Evolutionary conservation across 2,113 vertebrate species (phyloP), one percentile per base, ranked within the genome.

Genomic region (Diphyllodes magnificus): DNA sequence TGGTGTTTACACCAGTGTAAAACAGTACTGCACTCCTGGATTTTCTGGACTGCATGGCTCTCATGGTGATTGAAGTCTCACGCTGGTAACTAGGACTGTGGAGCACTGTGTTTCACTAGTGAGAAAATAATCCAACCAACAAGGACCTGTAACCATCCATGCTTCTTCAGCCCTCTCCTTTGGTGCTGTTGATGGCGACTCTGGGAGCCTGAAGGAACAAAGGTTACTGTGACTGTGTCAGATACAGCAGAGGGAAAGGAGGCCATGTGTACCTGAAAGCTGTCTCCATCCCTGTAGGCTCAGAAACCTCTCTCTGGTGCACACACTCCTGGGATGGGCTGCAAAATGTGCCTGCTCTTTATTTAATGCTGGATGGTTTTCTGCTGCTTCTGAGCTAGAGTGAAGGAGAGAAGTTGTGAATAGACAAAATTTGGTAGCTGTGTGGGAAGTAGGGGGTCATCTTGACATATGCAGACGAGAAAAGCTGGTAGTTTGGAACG

Each of bases 261-360:
- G 39, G 7, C 7, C 8, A 5, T 1, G 2, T 19, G 25, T 65
- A 61, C 20, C 15, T 70, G 59, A 35, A 86, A 81, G 37, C 25
- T 0, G 0, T 21, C 35, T 57, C 12, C 27, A 63, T 54, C n/a
- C 23, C 18, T 35, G 25, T 11, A 2, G 28, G 8, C 20, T 88
- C 64, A 60, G 59, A 86, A 81, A 54, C 45, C 40, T 86, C 33
- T 71, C 24, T 54, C 27, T 54, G 20, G 33, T 60, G 69, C 21
- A 19, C 13, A 47, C 24, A 84, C 27, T 17, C 8, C 42, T 39
- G 27, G 27, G 20, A 50, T 27, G 37, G 45, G n/a, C 72, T 91
- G 25, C 11, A 73, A 83, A 63, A 57, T 70, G 31, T 66, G 31
- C 33, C 60, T 69, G 23, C 12, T 86, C 18, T 83, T 86, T 11